Evolutionary conservation across 2,888 invertebrate genomes (phyloP).

Genomic region (Cheilosia variabilis): DNA sequence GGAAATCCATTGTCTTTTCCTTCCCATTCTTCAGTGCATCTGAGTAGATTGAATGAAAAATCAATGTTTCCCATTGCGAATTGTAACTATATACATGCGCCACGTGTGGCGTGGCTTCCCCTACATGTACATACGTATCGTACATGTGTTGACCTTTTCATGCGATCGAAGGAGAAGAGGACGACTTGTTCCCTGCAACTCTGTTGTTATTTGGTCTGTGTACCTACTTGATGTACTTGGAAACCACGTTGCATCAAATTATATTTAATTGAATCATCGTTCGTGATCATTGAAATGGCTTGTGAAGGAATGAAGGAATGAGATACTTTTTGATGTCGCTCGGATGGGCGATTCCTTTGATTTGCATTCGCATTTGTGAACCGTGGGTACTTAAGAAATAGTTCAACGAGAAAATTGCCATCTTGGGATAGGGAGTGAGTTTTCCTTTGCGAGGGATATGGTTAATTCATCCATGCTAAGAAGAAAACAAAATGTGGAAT

Average conservation of each 20-base stretch:
- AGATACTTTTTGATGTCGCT: conserved; percentile 41
- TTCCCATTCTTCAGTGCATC: conserved; percentile 19
- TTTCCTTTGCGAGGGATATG: neutral
- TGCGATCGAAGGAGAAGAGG: neutral
- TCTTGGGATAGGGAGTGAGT: neutral
- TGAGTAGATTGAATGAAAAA: conserved; percentile 64
- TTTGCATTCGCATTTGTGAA: conserved; percentile 10
- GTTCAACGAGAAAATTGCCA: conserved; percentile 16
- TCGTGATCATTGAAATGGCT: conserved; percentile 31
- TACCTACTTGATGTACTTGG: conserved; percentile 18
- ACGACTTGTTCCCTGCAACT: conserved; percentile 21
- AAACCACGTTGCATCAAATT: conserved; percentile 52
- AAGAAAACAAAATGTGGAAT: no score
- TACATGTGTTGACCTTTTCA: conserved; percentile 13
- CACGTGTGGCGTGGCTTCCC: conserved; percentile 24
- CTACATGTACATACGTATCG: conserved; percentile 7
- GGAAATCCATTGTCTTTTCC: neutral
- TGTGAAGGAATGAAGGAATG: neutral
- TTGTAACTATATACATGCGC: neutral
- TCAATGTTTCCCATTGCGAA: conserved; percentile 34
- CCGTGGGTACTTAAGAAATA: conserved; percentile 13
- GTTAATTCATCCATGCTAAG: neutral
- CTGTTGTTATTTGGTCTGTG: conserved; percentile 24
- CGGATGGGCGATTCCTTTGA: conserved; percentile 2
- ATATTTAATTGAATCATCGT: conserved; percentile 68